Evolutionary conservation across 2,888 invertebrate species (phyloP), one percentile per base, ranked within the genome.

Genomic region (Abrostola triplasia): DNA sequence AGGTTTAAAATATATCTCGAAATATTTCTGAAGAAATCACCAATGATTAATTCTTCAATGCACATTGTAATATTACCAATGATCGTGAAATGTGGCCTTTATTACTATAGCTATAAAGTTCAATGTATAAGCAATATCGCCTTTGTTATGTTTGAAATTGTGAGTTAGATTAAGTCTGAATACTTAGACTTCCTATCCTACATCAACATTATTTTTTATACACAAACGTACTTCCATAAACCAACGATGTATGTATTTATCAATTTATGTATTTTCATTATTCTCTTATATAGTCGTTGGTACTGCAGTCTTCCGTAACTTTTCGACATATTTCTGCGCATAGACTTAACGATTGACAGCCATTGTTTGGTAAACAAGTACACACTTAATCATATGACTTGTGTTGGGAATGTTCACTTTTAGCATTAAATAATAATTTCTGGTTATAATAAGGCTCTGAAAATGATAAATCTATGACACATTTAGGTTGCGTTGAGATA

Each of bases 341-440:
- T 56, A 47, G 37, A 47, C 12, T 48, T 50, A 8, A 41, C 37
- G 57, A 42, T 49, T 42, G 12, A 50, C 37, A 52, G 36, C 64
- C 38, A 38, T 64, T 12, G 35, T 42, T 60, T 54, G 11, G 9
- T 53, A 36, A 8, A 41, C 12, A 59, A 53, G 52, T 69, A 47
- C 36, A 54, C 36, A 12, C 8, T 37, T 60, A 54, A 59, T 10
- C 51, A 55, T 40, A 41, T 41, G 41, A n/a, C n/a, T 41, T 6
- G 0, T 38, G 38, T 58, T 58, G 36, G 24, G 24, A 24, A 24
- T 40, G 47, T 50, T 12, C 35, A 36, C n/a, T 42, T 13, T 8
- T 59, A 57, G 38, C 36, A 55, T 36, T 55, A 55, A 36, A 48
- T 44, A 13, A 13, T 13, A 37, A 8, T 50, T 37, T 37, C 10